These are phyloP conservation scores for Idris sp. DNA, from an alignment of 1,140 invertebrate genomes.

Conservation along the genomic window DNA sequence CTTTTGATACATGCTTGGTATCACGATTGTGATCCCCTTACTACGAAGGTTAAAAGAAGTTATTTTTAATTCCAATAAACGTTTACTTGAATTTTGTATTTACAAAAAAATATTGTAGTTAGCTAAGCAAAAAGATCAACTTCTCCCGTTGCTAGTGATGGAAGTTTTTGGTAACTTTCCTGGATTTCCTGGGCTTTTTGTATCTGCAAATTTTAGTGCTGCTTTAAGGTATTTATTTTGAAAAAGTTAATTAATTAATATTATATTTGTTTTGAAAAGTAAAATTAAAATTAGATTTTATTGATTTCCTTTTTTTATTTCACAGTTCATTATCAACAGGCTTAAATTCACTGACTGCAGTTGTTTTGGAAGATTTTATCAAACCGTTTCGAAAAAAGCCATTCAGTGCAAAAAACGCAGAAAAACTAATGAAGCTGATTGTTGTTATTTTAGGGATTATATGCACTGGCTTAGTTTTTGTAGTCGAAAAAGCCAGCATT, in stretches of 20 bases:
- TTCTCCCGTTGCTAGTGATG: conserved; percentile 88
- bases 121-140: conserved; percentile 85
- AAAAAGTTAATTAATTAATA: not conserved
- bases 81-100: not conserved
- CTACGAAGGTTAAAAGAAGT: conserved; percentile 82
- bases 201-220: conserved; percentile 91
- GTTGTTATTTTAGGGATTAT: conserved; percentile 83
- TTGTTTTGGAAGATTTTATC: conserved; percentile 90
- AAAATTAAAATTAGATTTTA: no score
- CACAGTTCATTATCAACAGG: conserved; percentile 93
- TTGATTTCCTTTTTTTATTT: not conserved
- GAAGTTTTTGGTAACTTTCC: conserved; percentile 85
- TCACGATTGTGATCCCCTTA: conserved; percentile 90
- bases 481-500: conserved; percentile 85
- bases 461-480: conserved; percentile 84
- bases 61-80: no score
- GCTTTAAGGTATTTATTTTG: conserved; percentile 84
- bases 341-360: conserved; percentile 93
- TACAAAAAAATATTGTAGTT: conserved; percentile 79
- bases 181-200: conserved; percentile 89
- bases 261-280: no score
- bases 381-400: conserved; percentile 82
- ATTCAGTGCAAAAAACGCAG: conserved; percentile 81
- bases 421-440: conserved; percentile 83
- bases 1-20: conserved; percentile 91